Conservation (phyloP, 2,113 vertebrate genomes). For the Centropristis striata region DNA sequence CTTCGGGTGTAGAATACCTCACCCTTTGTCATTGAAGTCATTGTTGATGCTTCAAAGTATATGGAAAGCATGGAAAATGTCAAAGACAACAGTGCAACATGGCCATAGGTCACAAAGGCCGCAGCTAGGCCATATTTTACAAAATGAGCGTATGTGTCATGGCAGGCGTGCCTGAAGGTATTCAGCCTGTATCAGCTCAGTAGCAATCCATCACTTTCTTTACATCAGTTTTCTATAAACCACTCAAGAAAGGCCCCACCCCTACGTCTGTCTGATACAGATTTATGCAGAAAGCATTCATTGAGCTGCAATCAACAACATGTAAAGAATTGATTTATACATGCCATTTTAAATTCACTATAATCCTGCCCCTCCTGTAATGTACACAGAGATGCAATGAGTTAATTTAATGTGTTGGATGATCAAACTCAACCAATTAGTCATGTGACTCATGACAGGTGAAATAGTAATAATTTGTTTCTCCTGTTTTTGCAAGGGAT, state of each 20-base stretch:
- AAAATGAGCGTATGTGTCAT: slow-evolving; percentile 35
- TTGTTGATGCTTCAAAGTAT: slow-evolving; percentile 3
- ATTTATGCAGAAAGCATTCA: slow-evolving; percentile 24
- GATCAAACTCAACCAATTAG: not conserved
- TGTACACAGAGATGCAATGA: not conserved
- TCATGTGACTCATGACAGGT: slow-evolving; percentile 29
- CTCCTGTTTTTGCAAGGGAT: slow-evolving; percentile 87
- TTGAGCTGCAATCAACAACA: not conserved
- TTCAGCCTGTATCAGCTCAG: slow-evolving; percentile 10
- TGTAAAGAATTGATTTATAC: not conserved
- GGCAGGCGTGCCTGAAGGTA: slow-evolving; percentile 50
- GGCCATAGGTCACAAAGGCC: slow-evolving; percentile 35
- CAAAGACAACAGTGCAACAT: slow-evolving; percentile 23
- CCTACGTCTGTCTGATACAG: slow-evolving; percentile 8
- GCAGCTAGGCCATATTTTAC: not conserved
- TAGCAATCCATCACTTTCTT: slow-evolving; percentile 47
- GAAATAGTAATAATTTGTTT: not conserved
- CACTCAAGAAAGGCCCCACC: not conserved
- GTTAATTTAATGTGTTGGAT: not conserved
- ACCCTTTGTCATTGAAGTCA: slow-evolving; percentile 19
- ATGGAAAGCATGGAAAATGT: slow-evolving; percentile 29
- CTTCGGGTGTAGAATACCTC: not conserved
- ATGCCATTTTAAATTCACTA: not conserved
- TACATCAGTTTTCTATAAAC: slow-evolving; percentile 22
- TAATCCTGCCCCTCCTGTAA: not conserved